Percentiles rank a stretch among this genome's conserved stretches.
These are phyloP conservation scores for Ectemnius lituratus DNA, from an alignment of 2,888 invertebrate genomes.

Conservation along the genomic window DNA sequence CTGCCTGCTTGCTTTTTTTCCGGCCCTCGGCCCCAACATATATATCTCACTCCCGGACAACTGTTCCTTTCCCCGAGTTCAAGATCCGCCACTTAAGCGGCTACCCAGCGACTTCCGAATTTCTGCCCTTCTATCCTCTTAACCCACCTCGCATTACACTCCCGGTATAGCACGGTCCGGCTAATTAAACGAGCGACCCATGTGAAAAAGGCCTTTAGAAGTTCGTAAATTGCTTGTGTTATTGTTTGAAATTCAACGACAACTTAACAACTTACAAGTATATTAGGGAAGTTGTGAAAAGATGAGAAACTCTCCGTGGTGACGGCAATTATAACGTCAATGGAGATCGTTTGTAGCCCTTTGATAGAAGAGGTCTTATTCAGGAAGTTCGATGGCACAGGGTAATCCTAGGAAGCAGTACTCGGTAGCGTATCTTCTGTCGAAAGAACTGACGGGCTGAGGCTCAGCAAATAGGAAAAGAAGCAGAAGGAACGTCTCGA, in stretches of 20 bases:
- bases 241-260: too few species aligned
- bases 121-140: not conserved
- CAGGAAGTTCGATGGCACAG: not conserved
- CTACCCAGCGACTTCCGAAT: not conserved
- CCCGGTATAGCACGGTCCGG: not conserved
- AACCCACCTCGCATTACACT: not conserved
- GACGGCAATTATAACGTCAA: too few species aligned
- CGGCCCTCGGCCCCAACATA: not conserved
- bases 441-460: conserved; percentile 8
- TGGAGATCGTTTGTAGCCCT: too few species aligned
- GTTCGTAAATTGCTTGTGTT: too few species aligned
- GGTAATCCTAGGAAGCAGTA: not conserved
- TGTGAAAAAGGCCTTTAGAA: too few species aligned
- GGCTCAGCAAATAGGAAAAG: conserved; percentile 6
- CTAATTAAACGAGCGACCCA: too few species aligned
- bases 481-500: conserved; percentile 1
- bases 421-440: not conserved
- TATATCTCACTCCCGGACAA: conserved; percentile 43
- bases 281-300: too few species aligned
- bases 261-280: too few species aligned
- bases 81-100: conserved; percentile 12
- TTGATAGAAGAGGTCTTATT: too few species aligned
- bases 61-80: conserved; percentile 24
- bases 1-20: conserved; percentile 6
- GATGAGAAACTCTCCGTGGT: too few species aligned